phyloP scores from a whole-genome alignment of 2,888 invertebrate genomes.

The Drosophila niveifrons region DNA sequence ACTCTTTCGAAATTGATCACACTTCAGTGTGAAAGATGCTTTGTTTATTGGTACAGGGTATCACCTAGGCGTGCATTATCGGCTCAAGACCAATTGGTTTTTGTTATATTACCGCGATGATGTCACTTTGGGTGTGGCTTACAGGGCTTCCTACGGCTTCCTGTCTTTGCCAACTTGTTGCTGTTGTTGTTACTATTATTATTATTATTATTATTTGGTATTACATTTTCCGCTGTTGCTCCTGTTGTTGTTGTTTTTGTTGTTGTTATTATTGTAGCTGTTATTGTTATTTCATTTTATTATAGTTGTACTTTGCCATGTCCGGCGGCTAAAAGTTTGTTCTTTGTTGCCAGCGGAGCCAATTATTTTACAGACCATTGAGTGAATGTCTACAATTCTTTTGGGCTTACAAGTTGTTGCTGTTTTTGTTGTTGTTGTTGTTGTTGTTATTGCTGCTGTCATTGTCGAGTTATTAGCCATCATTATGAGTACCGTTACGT shows the following conservation, averaged over 20 bases:
- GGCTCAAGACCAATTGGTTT: not conserved
- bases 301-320: conserved; percentile 47
- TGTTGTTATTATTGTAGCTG: conserved; percentile 31
- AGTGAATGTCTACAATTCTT: conserved; percentile 39
- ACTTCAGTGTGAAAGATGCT: not conserved
- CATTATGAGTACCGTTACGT: conserved; percentile 55
- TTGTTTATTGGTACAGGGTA: conserved; percentile 23
- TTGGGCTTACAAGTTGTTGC: conserved; percentile 17
- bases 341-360: conserved; percentile 38
- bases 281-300: conserved; percentile 24
- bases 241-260: conserved; percentile 26
- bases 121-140: conserved; percentile 56
- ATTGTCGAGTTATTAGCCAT: conserved; percentile 58
- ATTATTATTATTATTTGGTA: conserved; percentile 49
- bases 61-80: not conserved
- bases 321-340: conserved; percentile 62
- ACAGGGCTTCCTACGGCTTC: conserved; percentile 60
- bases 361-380: conserved; percentile 55
- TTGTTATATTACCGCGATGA: conserved; percentile 47
- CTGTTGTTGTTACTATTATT: conserved; percentile 27
- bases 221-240: conserved; percentile 48
- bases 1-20: not conserved
- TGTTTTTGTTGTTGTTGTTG: conserved; percentile 9
- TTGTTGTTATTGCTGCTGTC: conserved; percentile 19
- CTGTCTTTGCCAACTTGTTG: conserved; percentile 60